A percentile compares a stretch with the other conserved stretches of the same genome.
Evolutionary conservation across 2,888 invertebrate genomes (phyloP).

Genomic region (Rambutsinella grinnellia): DNA sequence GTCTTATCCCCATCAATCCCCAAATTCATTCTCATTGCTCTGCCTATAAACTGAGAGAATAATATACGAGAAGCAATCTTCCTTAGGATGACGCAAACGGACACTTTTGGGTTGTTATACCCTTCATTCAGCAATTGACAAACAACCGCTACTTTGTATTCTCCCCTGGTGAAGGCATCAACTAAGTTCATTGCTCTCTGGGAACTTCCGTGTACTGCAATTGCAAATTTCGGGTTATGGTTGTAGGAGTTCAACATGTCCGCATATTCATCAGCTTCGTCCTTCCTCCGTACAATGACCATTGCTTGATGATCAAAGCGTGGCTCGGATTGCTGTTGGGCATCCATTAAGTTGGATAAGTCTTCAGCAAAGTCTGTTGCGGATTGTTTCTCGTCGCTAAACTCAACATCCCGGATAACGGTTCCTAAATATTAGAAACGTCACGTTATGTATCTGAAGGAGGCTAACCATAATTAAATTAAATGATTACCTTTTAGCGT

Average conservation of each 20-base stretch:
- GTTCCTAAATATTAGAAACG: background rate
- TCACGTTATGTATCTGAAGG: background rate
- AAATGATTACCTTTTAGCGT: background rate
- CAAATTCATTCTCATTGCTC: conserved; percentile 5
- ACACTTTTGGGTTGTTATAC: conserved; percentile 17
- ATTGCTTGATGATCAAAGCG: conserved; percentile 12
- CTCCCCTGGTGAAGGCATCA: background rate
- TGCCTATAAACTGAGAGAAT: conserved; percentile 7
- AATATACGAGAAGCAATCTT: background rate
- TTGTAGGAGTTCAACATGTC: background rate
- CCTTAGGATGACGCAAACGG: background rate
- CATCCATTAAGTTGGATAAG: background rate
- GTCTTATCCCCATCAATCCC: background rate
- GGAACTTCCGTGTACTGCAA: background rate
- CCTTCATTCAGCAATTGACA: conserved; percentile 7
- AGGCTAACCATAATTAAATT: background rate
- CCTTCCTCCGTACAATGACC: background rate
- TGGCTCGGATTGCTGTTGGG: background rate
- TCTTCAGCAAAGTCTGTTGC: background rate
- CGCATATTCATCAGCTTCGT: background rate
- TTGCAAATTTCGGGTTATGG: background rate
- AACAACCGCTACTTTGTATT: background rate
- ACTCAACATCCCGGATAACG: background rate
- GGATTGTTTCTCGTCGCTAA: background rate
- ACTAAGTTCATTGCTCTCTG: background rate